phyloP scores from a whole-genome alignment of 35 echinoderm and acorn worm species.

The Ophiothrix spiculata region DNA sequence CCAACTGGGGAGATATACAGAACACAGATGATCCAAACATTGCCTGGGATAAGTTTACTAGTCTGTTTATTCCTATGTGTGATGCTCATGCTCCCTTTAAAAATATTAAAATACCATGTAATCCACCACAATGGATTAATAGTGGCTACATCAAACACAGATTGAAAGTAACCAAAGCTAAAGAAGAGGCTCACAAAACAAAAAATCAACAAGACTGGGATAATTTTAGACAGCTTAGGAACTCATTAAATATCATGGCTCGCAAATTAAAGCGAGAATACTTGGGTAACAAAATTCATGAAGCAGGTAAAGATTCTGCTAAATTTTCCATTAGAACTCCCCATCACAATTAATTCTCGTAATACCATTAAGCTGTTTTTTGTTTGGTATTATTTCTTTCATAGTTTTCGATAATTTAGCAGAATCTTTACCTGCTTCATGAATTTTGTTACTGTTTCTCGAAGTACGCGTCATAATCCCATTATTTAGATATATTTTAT shows the following conservation, averaged over 20 bases:
- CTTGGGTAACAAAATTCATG: neutral
- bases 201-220: neutral
- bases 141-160: neutral
- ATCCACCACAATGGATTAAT: neutral
- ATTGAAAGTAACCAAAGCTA: neutral
- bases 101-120: neutral
- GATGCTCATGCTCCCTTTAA: constrained; percentile 16
- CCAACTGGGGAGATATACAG: neutral
- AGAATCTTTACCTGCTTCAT: too few relatives aligned
- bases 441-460: too few relatives aligned
- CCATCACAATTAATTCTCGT: too few relatives aligned
- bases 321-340: too few relatives aligned
- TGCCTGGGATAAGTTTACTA: neutral
- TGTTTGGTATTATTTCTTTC: too few relatives aligned
- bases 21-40: neutral
- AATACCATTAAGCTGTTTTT: too few relatives aligned
- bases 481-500: too few relatives aligned
- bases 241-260: neutral
- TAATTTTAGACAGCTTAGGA: neutral
- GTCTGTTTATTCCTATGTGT: neutral
- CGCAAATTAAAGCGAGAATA: neutral
- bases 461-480: too few relatives aligned
- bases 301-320: neutral
- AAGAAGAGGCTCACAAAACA: neutral
- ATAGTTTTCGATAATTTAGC: too few relatives aligned